Base-by-base conservation (phyloP, 2,113 vertebrate genomes). In the Etheostoma cragini region DNA sequence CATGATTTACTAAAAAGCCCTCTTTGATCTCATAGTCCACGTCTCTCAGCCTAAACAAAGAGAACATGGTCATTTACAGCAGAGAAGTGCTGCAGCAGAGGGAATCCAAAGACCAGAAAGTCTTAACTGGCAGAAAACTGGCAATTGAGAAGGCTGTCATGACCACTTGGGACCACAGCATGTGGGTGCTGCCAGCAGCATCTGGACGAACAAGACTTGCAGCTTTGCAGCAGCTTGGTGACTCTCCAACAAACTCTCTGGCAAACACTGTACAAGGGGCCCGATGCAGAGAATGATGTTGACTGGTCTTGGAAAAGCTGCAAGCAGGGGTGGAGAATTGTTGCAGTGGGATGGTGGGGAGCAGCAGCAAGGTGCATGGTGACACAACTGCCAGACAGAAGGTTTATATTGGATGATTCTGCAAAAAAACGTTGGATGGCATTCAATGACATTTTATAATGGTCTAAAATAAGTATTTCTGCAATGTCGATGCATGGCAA, bases 71-170 rank as follows among this genome's bases (percentile, higher is more conserved):
- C 45, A 52, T 72, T 84, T 84, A 52, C 42, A 72, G 65, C 57
- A 69, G 76, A 42, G 45, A 70, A 81, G 66, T 22, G 60, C 68
- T 76, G 87, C 72, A 53, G 72, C 53, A 14, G 30, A 76, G 60
- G 52, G 58, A 84, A 83, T 85, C 79, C 79, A 85, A 47, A 84
- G 61, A 87, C 50, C 57, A 64, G 71, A 84, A 86, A 77, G 80
- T 77, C 79, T 81, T 76, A 84, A 83, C 65, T 84, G 82, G 85
- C 87, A 87, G 85, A 88, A 90, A 87, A 63, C 81, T 89, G 88
- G 87, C 89, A 85, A 33, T 26, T 7, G 22, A 65, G 64, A 67
- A 6, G 75, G 77, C 82, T 77, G 87, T 82, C 86, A 86, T 62
- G 81, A 80, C 80, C 88, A 78, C 86, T 87, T 82, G 38, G 10